Conservation (phyloP, 2,113 vertebrate genomes). For the Carlito syrichta region DNA sequence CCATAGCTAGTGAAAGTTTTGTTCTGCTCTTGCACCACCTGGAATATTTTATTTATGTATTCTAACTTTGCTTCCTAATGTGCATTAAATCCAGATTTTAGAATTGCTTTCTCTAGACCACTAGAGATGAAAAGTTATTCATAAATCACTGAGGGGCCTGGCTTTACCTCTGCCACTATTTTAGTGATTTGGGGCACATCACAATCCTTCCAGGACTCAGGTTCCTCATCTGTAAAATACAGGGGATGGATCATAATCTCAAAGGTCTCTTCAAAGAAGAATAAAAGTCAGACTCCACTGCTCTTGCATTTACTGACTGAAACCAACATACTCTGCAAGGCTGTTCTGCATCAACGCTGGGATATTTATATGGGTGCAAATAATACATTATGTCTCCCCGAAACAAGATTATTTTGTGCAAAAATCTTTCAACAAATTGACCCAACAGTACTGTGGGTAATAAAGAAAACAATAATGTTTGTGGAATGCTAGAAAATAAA, state of each 20-base stretch:
- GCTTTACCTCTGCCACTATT: neutral
- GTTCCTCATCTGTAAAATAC: neutral
- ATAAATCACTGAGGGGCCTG: neutral
- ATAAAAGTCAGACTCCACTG: neutral
- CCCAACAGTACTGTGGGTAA: neutral
- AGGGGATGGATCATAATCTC: neutral
- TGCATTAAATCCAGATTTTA: neutral
- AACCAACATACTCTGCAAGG: neutral
- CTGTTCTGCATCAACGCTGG: neutral
- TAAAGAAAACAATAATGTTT: neutral
- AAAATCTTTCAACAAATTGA: constrained; percentile 46
- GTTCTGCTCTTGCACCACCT: neutral
- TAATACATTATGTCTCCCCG: neutral
- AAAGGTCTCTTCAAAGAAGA: neutral
- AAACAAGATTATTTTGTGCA: neutral
- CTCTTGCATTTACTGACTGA: neutral
- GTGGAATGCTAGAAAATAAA: neutral
- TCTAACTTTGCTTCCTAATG: neutral
- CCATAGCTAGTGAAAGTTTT: neutral
- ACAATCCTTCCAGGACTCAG: neutral
- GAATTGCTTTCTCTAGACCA: constrained; percentile 6
- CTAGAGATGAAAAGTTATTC: neutral
- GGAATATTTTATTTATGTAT: neutral
- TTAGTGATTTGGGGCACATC: neutral
- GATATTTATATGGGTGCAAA: neutral